Conservation (phyloP, 2,113 vertebrate species). For the Miniopterus natalensis region DNA sequence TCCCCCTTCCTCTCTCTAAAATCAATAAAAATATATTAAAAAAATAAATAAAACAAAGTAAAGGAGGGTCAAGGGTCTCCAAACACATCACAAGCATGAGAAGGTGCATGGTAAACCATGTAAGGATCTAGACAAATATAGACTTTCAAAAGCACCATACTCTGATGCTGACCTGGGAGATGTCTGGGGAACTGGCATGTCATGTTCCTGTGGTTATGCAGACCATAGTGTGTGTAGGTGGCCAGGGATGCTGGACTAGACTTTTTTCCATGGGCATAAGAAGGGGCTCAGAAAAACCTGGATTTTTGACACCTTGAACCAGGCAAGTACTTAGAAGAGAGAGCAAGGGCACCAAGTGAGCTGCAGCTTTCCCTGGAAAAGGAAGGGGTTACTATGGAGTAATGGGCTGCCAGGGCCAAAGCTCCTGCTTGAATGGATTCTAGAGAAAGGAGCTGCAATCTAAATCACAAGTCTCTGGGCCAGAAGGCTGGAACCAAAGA, state of each 20-base stretch:
- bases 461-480: constrained; percentile 57
- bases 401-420: constrained; percentile 34
- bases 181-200: neutral
- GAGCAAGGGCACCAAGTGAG: neutral
- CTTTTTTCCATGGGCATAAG: neutral
- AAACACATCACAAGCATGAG: neutral
- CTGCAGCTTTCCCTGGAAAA: neutral
- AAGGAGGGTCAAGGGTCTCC: neutral
- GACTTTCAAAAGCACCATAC: neutral
- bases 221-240: neutral
- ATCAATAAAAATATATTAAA: too few relatives aligned
- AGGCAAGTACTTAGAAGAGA: constrained; percentile 29
- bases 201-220: neutral
- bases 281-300: neutral
- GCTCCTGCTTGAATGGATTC: constrained; percentile 44
- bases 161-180: neutral
- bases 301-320: constrained; percentile 33
- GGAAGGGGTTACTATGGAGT: neutral
- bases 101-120: constrained; percentile 3
- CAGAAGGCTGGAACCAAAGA: constrained; percentile 55
- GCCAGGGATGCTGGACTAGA: neutral
- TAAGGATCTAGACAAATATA: neutral
- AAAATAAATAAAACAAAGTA: neutral
- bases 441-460: constrained; percentile 58
- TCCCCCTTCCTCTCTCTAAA: too few relatives aligned